Percentiles rank a stretch among this genome's conserved stretches.
Evolutionary conservation across 2,113 vertebrate species (phyloP).

Genomic region (Gymnarchus niloticus): DNA sequence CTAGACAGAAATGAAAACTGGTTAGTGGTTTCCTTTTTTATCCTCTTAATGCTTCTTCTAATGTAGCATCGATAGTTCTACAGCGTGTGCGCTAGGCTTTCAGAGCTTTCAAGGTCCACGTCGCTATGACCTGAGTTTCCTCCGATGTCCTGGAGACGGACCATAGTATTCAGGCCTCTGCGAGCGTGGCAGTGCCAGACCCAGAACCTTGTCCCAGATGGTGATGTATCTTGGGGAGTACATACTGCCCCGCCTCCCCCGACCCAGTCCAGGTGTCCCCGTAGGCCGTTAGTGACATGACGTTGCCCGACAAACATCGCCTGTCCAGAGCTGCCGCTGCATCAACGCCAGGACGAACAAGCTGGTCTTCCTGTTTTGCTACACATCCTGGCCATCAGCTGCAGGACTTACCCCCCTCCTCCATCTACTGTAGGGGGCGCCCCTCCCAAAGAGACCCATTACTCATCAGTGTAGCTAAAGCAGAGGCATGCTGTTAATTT

Average conservation of each 20-base stretch:
- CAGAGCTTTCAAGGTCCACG: not conserved
- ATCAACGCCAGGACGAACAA: slow-evolving; percentile 58
- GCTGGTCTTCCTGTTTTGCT: slow-evolving; percentile 82
- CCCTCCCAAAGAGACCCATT: slow-evolving; percentile 63
- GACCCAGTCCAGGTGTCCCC: slow-evolving; percentile 50
- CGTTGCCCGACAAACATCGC: slow-evolving; percentile 46
- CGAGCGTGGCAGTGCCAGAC: slow-evolving; percentile 5
- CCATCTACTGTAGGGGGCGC: slow-evolving; percentile 51
- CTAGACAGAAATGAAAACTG: not conserved
- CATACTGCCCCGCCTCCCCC: slow-evolving; percentile 52
- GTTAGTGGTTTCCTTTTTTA: too few species aligned
- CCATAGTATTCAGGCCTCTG: not conserved
- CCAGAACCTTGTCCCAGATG: slow-evolving; percentile 3
- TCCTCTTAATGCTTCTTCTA: too few species aligned
- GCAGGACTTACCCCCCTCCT: slow-evolving; percentile 61
- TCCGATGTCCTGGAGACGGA: not conserved
- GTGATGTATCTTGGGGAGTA: slow-evolving; percentile 32
- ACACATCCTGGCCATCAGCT: slow-evolving; percentile 73
- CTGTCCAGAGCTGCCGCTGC: slow-evolving; percentile 43
- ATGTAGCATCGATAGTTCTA: not conserved
- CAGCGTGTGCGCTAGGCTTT: not conserved
- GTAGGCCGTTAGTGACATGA: slow-evolving; percentile 29
- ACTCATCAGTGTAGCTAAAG: slow-evolving; percentile 66
- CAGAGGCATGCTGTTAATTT: slow-evolving; percentile 67
- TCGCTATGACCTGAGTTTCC: not conserved